Conservation (phyloP, 2,797 vertebrate species). For the Cynopterus sphinx region DNA sequence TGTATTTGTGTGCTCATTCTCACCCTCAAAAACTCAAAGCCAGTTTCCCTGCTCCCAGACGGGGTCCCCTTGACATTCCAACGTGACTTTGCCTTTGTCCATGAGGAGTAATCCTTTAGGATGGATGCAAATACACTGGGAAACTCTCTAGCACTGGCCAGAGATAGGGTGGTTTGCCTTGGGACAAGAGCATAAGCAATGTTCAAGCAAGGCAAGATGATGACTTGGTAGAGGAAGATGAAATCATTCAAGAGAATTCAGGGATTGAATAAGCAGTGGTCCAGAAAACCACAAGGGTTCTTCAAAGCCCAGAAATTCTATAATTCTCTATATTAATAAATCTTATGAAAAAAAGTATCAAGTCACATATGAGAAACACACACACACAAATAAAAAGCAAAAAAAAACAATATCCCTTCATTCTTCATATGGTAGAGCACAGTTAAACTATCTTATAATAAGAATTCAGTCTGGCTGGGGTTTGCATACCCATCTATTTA, state of each 20-base stretch:
- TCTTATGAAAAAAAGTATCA: not conserved
- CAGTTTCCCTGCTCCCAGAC: not conserved
- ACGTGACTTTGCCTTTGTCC: not conserved
- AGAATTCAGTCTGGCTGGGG: not conserved
- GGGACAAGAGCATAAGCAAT: not conserved
- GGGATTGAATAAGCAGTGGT: not conserved
- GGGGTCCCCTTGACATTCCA: not conserved
- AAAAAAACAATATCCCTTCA: not conserved
- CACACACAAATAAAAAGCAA: not conserved
- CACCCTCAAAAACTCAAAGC: not conserved
- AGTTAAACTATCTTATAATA: not conserved
- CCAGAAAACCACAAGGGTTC: not conserved
- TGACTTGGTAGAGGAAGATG: not conserved
- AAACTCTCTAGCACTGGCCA: not conserved
- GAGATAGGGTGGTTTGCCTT: not conserved
- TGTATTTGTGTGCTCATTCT: not conserved
- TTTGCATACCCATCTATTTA: not conserved
- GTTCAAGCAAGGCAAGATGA: not conserved
- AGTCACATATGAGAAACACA: not conserved
- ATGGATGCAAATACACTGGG: not conserved
- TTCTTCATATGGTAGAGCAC: not conserved
- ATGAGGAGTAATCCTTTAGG: not conserved
- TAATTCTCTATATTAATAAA: not conserved
- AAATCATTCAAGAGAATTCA: not conserved
- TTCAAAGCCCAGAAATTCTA: not conserved